phyloP scores from a whole-genome alignment of 2,888 invertebrate genomes.

The Cataglyphis livida region DNA sequence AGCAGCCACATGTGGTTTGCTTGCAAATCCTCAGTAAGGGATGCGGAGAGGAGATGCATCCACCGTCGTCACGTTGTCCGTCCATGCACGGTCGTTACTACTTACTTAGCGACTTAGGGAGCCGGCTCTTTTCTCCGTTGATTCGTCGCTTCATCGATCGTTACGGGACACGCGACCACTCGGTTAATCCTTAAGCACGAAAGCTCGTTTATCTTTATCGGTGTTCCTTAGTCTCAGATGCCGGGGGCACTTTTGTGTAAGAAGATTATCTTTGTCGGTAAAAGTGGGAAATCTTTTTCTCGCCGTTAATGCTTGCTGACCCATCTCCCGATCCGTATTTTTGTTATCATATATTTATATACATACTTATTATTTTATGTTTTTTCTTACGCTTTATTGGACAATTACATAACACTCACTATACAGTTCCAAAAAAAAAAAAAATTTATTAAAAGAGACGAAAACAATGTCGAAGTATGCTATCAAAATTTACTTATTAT shows the following conservation, averaged over 20 bases:
- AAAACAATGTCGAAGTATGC: neutral
- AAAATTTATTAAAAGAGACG: neutral
- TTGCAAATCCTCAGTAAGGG: slow-evolving; percentile 3
- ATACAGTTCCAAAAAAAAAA: neutral
- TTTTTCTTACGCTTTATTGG: neutral
- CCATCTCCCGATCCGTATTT: neutral
- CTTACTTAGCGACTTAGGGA: slow-evolving; percentile 39
- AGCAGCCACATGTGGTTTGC: neutral
- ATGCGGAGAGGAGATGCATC: neutral
- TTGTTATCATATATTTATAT: neutral
- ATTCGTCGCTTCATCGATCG: slow-evolving; percentile 50
- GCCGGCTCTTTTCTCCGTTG: slow-evolving; percentile 25
- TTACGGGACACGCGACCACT: slow-evolving; percentile 46
- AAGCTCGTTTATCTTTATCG: slow-evolving; percentile 54
- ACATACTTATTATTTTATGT: neutral
- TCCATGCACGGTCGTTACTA: slow-evolving; percentile 35
- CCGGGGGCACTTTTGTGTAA: slow-evolving; percentile 46
- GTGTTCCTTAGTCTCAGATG: slow-evolving; percentile 39
- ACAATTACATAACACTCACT: neutral
- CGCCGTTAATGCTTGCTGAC: slow-evolving; percentile 13
- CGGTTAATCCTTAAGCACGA: slow-evolving; percentile 50
- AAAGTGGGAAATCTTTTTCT: slow-evolving; percentile 34
- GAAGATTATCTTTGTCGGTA: slow-evolving; percentile 46
- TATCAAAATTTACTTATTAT: neutral
- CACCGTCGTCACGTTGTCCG: slow-evolving; percentile 29